Evolutionary conservation across 2,888 invertebrate species (phyloP), one percentile per base, ranked within the genome.

Genomic region (Diploptera punctata): DNA sequence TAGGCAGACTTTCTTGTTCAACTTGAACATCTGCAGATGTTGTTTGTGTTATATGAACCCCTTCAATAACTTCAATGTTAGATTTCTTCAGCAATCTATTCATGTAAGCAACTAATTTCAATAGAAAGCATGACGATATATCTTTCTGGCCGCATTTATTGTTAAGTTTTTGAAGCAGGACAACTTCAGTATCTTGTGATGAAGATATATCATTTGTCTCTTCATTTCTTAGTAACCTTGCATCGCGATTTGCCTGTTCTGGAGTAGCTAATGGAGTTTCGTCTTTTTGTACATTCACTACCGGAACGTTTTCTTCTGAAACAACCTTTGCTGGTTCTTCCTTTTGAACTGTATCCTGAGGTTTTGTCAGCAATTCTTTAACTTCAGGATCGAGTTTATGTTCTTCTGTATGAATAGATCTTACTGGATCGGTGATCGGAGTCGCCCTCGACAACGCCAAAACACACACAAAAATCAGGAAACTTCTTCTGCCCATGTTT

Each of bases 71-170:
- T 79, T 93, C 92, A 79, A 94, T 88, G 67, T 91, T 89, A 0
- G 93, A 90, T 76, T 93, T 94, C 81, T 93, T 90, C 79, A 94
- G 85, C 83, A 93, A 87, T 75, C 90, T 87, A 84, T 94, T 94
- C 83, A 94, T 92, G 81, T 93, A 94, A 19, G 92, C 90, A 47
- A 94, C 91, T 77, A 94, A 82, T 82, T 94, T 94, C 21, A 93
- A 85, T 86, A 94, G 93, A 80, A 93, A 90, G 81, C 94, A 94
- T 9, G 94, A 91, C 44, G 92, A 91, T 60, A 92, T 88, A 79
- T 94, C 94, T 69, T 90, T 87, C 76, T 91, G 89, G 3, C 90
- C 87, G 80, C 94, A 94, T 85, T 93, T 93, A 77, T 87, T 85
- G 80, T 92, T 93, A 47, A 94, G 83, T 77, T 93, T 93, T 60